Evolutionary conservation across 2,113 vertebrate species (phyloP), one percentile per base, ranked within the genome.

Genomic region (Oostethus manadensis): DNA sequence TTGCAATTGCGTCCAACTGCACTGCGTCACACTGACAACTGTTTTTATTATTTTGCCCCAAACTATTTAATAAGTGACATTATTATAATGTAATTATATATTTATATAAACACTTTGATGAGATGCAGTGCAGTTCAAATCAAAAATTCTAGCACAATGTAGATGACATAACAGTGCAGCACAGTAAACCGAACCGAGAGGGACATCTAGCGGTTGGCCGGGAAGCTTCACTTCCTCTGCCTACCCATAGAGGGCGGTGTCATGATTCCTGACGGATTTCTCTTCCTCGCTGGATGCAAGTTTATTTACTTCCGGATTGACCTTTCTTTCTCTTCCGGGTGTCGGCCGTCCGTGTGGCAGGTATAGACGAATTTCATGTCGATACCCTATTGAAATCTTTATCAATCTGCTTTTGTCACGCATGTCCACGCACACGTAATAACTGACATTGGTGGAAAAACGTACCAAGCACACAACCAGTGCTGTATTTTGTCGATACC

Each of bases 291-390:
- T 9, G 11, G 0, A 10, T 42, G 13, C 10, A 14, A 13, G n/a
- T 5, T 66, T 76, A 55, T 78, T 29, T 58, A 44, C 70, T 61
- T 42, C 56, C 68, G 20, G 11, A 0, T 6, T 3, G 0, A 10
- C 0, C 0, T 0, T 38, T 62, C 84, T 83, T 80, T 64, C 89
- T 91, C 77, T 91, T 90, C 88, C 89, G 88, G 86, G 85, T 87
- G 75, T 66, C 68, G 56, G 73, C 77, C 60, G 53, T 87, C 71
- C 77, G 84, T 80, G 88, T 83, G 76, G 66, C 56, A 90, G 89
- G 90, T 90, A 88, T n/a, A 0, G 21, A 22, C 9, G 43, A 61
- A 20, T 47, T 13, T 22, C 38, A 23, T 11, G 8, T 15, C 0
- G 0, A 2, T 33, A 0, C 2, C 20, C 16, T 8, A 8, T 46